Evolutionary conservation across 2,113 vertebrate genomes (phyloP), one percentile per base, ranked within the genome.

Genomic region (Antidorcas marsupialis): DNA sequence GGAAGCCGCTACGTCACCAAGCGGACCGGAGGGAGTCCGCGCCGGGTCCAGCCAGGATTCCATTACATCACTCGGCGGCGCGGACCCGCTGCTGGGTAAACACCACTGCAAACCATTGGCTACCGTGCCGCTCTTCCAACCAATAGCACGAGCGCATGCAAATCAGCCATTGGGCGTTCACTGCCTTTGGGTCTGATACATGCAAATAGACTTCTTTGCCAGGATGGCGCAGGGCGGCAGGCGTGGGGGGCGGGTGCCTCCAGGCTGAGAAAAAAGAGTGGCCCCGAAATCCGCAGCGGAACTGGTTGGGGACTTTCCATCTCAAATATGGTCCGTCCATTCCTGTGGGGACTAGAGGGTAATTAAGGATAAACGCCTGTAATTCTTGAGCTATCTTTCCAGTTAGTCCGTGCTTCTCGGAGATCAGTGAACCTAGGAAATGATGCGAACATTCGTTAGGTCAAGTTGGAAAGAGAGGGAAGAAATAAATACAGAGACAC

Each of bases 71-170:
- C 90, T 91, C 5, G 12, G 53, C 50, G 30, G 59, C 45, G 2
- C 2, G 2, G 55, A 52, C 81, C 91, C 0, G 47, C 33, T 0
- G 45, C 76, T 3, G 27, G 1, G 92, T n/a, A 90, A 86, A 88
- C 97, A n/a, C 81, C 33, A 59, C 87, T 23, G 97, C 95, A 28
- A 82, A 8, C 30, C 94, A 98, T 98, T 98, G 97, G 98, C 93
- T 95, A 27, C 52, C 17, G 45, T 14, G 64, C 43, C 14, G 14
- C 91, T 45, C 67, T 86, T 7, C 53, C 64, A 95, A 19, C 98
- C 98, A 98, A 91, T 98, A 82, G 64, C 64, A 86, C 13, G 89
- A 84, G 43, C 27, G 47, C 81, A 98, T 97, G 97, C 90, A 98
- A 97, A 98, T 97, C 2, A 83, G 47, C 64, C 53, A 13, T 1